Evolutionary conservation across 2,888 invertebrate genomes (phyloP).

Genomic region (Acronicta leporina): DNA sequence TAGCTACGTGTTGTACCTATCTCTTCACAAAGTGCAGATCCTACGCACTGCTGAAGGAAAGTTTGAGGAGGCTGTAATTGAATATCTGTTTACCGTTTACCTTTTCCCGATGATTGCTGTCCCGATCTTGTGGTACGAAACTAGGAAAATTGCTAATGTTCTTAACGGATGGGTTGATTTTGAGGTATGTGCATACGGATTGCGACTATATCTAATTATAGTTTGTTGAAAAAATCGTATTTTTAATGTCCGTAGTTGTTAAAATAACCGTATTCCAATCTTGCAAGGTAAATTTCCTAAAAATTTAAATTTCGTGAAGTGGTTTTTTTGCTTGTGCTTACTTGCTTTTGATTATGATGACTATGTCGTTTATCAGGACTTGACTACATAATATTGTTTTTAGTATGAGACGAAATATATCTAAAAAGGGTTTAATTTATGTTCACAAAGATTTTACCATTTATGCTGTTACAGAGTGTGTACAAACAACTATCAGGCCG

Average conservation of each 20-base stretch:
- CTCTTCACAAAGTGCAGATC: constrained; percentile 90
- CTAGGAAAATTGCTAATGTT: constrained; percentile 89
- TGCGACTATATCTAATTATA: too few relatives aligned
- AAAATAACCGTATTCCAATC: too few relatives aligned
- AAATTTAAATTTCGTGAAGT: too few relatives aligned
- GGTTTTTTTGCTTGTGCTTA: too few relatives aligned
- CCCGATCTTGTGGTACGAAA: constrained; percentile 92
- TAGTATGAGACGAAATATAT: too few relatives aligned
- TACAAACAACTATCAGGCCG: constrained; percentile 90
- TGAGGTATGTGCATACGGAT: constrained; percentile 82
- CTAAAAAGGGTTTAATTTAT: too few relatives aligned
- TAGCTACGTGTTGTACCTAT: constrained; percentile 90
- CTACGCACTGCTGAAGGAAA: constrained; percentile 90
- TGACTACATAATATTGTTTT: too few relatives aligned
- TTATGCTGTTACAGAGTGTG: constrained; percentile 75
- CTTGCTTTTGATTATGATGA: too few relatives aligned
- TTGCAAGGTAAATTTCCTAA: too few relatives aligned
- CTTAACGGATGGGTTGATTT: constrained; percentile 91
- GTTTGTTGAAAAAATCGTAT: too few relatives aligned
- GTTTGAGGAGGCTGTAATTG: constrained; percentile 93
- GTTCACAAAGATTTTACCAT: background rate
- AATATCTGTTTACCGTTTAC: constrained; percentile 93
- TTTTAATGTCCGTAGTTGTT: too few relatives aligned
- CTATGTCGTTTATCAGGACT: too few relatives aligned
- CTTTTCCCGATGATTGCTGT: constrained; percentile 90